phyloP scores from a whole-genome alignment of 2,888 invertebrate species.

The Seira sanloemensis region DNA sequence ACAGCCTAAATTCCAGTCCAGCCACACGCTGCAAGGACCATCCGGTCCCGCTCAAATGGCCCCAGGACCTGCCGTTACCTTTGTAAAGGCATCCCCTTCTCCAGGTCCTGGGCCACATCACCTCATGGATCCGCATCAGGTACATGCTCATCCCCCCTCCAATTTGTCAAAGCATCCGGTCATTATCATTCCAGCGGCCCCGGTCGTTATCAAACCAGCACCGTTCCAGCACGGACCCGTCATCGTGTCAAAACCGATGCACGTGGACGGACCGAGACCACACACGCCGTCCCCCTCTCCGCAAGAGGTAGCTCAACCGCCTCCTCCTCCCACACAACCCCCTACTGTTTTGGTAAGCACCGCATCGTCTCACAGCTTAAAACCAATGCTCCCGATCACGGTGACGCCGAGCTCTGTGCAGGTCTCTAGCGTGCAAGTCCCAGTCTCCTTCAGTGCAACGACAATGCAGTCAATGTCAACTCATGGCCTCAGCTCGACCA shows the following conservation, averaged over 20 bases:
- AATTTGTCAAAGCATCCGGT: constrained; percentile 43
- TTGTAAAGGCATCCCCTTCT: constrained; percentile 35
- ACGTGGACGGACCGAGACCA: constrained; percentile 9
- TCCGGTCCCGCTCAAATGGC: background rate
- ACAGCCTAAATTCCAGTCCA: constrained; percentile 42
- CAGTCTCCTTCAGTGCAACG: background rate
- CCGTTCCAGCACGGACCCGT: constrained; percentile 34
- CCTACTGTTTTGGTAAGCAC: constrained; percentile 17
- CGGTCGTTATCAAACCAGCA: constrained; percentile 39
- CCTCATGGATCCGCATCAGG: constrained; percentile 18
- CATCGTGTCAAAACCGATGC: constrained; percentile 42
- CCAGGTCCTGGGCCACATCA: constrained; percentile 23
- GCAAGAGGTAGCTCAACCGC: background rate
- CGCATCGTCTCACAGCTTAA: constrained; percentile 1
- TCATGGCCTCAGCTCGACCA: background rate
- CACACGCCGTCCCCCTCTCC: background rate
- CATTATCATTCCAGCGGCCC: constrained; percentile 42
- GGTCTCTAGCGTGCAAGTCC: background rate
- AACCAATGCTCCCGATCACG: constrained; percentile 41
- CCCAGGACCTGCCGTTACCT: constrained; percentile 40
- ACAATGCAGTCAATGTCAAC: background rate
- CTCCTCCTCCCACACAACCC: background rate
- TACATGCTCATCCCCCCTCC: constrained; percentile 18
- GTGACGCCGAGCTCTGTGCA: constrained; percentile 34
- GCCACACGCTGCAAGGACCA: constrained; percentile 13